Evolutionary conservation across 2,888 invertebrate species (phyloP).

Genomic region (Aquatica leii): DNA sequence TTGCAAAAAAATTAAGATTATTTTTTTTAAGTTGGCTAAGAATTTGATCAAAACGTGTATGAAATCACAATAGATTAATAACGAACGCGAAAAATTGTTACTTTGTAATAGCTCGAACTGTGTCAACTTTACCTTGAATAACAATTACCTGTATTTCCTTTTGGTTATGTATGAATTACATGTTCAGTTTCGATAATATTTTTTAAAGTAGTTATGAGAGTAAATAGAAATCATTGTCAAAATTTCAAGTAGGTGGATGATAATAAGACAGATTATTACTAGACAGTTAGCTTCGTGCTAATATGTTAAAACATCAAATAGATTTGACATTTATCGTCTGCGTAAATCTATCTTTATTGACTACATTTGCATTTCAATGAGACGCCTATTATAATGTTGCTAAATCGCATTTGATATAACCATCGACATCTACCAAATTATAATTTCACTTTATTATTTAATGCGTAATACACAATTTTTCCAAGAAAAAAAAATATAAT

Average conservation of each 20-base stretch:
- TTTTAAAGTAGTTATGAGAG: neutral
- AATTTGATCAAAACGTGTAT: neutral
- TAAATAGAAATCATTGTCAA: neutral
- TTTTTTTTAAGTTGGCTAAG: too few relatives aligned
- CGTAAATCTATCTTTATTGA: conserved; percentile 6
- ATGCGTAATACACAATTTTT: conserved; percentile 1
- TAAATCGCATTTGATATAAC: conserved; percentile 1
- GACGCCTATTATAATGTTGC: conserved; percentile 5
- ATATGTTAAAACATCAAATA: conserved; percentile 3
- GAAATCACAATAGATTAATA: neutral
- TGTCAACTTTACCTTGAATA: conserved; percentile 59
- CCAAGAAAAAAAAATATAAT: neutral
- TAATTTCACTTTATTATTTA: neutral
- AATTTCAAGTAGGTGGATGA: conserved; percentile 3
- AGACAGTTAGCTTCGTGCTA: conserved; percentile 1
- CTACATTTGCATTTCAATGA: conserved; percentile 10
- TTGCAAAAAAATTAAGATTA: too few relatives aligned
- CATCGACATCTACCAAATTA: neutral
- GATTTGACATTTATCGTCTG: conserved; percentile 13
- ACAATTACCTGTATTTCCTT: conserved; percentile 58
- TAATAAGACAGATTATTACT: conserved; percentile 7
- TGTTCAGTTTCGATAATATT: conserved; percentile 31
- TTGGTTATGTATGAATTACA: conserved; percentile 47
- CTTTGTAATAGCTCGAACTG: conserved; percentile 44
- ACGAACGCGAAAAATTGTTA: neutral